Evolutionary conservation across 2,888 invertebrate genomes (phyloP).

Genomic region (Parasteatoda lunata): DNA sequence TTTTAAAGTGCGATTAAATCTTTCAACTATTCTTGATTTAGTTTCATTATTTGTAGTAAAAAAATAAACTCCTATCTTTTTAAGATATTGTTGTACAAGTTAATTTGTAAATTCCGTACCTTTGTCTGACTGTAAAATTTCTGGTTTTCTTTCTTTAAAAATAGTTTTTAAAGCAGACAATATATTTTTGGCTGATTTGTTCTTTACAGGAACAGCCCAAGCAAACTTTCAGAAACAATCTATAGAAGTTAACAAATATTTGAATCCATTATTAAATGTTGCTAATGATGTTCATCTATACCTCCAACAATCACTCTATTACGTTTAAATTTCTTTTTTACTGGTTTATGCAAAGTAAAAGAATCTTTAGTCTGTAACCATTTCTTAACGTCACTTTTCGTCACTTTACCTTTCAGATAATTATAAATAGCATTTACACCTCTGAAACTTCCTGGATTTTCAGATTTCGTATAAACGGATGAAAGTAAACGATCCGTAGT

Average conservation of each 20-base stretch:
- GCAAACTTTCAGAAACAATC: too few species aligned
- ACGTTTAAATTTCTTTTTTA: too few species aligned
- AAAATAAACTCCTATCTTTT: too few species aligned
- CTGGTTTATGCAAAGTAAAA: conserved; percentile 58
- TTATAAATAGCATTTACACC: conserved; percentile 17
- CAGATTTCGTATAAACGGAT: conserved; percentile 34
- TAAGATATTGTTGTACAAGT: too few species aligned
- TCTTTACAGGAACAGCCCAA: too few species aligned
- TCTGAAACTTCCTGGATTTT: conserved; percentile 22
- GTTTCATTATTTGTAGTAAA: too few species aligned
- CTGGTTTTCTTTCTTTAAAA: too few species aligned
- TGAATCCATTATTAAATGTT: conserved; percentile 69
- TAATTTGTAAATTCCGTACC: too few species aligned
- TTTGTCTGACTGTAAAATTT: too few species aligned
- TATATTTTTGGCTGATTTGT: too few species aligned
- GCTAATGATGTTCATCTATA: conserved; percentile 68
- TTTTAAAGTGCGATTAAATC: conserved; percentile 72
- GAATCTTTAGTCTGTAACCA: conserved; percentile 52
- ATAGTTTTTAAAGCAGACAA: too few species aligned
- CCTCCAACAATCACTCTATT: conserved; percentile 66
- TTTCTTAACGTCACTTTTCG: conserved; percentile 31
- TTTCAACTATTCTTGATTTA: conserved; percentile 72
- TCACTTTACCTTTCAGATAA: conserved; percentile 5
- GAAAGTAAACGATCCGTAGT: neutral
- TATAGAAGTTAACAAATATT: conserved; percentile 70